Evolutionary conservation across 2,888 invertebrate genomes (phyloP).

Genomic region (Mylabris sibirica): DNA sequence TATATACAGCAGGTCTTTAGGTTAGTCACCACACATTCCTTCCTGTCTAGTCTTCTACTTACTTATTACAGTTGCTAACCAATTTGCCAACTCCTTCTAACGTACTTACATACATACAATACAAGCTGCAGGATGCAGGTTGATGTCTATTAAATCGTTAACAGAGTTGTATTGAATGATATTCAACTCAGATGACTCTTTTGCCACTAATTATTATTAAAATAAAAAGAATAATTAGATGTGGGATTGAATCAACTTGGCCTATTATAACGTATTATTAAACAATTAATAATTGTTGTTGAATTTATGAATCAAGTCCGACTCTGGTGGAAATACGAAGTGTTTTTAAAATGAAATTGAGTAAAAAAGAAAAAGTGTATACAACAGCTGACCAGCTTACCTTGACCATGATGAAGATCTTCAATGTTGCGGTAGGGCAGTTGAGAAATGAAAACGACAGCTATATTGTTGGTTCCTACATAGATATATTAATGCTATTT

Average conservation of each 20-base stretch:
- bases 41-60: conserved; percentile 2
- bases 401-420: conserved; percentile 42
- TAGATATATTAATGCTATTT: neutral
- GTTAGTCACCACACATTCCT: conserved; percentile 1
- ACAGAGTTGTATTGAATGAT: neutral
- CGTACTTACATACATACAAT: neutral
- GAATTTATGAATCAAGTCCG: neutral
- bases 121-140: conserved; percentile 22
- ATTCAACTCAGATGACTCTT: neutral
- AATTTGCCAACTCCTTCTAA: conserved; percentile 4
- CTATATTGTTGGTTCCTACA: conserved; percentile 11
- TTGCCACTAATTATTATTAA: neutral
- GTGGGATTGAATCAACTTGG: too few relatives aligned
- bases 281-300: neutral
- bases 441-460: conserved; percentile 31
- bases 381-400: conserved; percentile 41
- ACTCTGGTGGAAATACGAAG: neutral
- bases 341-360: neutral
- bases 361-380: conserved; percentile 16
- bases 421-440: conserved; percentile 39
- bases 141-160: conserved; percentile 4
- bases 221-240: too few relatives aligned
- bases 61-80: conserved; percentile 1
- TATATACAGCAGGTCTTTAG: neutral
- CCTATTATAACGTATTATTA: too few relatives aligned